Percentiles rank a stretch among this genome's conserved stretches.
Conservation (phyloP, 2,797 vertebrate species). For the Tinamus major region DNA sequence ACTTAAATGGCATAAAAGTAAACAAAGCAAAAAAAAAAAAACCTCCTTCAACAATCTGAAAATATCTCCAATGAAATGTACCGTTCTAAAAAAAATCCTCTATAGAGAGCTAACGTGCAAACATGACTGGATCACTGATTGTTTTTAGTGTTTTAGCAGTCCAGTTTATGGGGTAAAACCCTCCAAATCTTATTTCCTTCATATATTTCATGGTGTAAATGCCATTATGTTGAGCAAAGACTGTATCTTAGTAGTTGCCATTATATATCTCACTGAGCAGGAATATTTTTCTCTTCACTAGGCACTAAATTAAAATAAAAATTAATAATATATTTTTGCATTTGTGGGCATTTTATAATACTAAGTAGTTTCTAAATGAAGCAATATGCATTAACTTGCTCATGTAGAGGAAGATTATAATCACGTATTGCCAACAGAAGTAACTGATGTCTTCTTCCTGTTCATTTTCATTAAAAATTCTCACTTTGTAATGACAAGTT, state of each 20-base stretch:
- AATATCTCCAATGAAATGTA: not conserved
- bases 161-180: not conserved
- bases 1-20: not conserved
- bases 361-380: not conserved
- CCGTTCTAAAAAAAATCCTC: not conserved
- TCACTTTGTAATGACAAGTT: not conserved
- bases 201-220: not conserved
- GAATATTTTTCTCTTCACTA: not conserved
- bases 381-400: not conserved
- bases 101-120: not conserved
- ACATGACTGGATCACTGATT: not conserved
- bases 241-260: not conserved
- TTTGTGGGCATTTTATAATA: not conserved
- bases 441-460: not conserved
- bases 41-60: not conserved
- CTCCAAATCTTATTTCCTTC: not conserved
- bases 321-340: not conserved
- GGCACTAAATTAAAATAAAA: not conserved
- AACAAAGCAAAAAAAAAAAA: not conserved
- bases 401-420: not conserved
- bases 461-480: slow-evolving; percentile 1
- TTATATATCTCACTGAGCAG: not conserved
- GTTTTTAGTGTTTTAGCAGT: not conserved
- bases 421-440: not conserved
- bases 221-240: not conserved